phyloP scores from a whole-genome alignment of 2,797 vertebrate species.

The Phrynocephalus forsythii region DNA sequence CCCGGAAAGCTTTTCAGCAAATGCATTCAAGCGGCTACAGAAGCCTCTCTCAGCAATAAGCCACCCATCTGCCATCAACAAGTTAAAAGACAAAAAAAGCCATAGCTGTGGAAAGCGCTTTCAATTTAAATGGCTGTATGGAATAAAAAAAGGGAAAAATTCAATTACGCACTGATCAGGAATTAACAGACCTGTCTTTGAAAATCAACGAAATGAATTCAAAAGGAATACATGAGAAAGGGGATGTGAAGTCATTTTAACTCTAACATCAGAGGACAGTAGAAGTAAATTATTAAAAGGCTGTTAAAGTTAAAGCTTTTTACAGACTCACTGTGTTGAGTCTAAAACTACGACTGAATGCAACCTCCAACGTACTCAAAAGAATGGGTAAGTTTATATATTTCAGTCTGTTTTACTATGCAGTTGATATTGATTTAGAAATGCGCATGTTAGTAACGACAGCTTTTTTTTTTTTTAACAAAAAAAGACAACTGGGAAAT shows the following conservation, averaged over 20 bases:
- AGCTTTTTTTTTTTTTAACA: slow-evolving; percentile 61
- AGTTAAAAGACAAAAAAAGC: slow-evolving; percentile 86
- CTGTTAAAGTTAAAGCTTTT: slow-evolving; percentile 90
- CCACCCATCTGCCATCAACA: slow-evolving; percentile 94
- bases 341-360: slow-evolving; percentile 99
- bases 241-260: slow-evolving; percentile 73
- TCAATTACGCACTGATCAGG: slow-evolving; percentile 64
- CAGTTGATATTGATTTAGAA: slow-evolving; percentile 66
- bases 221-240: slow-evolving; percentile 76
- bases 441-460: slow-evolving; percentile 54
- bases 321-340: slow-evolving; percentile 92
- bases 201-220: slow-evolving; percentile 76
- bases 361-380: slow-evolving; percentile 99
- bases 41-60: slow-evolving; percentile 88
- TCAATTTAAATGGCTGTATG: slow-evolving; percentile 84
- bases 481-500: slow-evolving; percentile 44
- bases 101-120: slow-evolving; percentile 80
- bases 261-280: slow-evolving; percentile 71
- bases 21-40: slow-evolving; percentile 90
- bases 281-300: slow-evolving; percentile 83
- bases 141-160: slow-evolving; percentile 68
- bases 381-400: slow-evolving; percentile 98
- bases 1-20: slow-evolving; percentile 91
- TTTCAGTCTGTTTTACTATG: slow-evolving; percentile 59
- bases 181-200: slow-evolving; percentile 62